Base-by-base conservation (phyloP, 2,797 vertebrate species). In the Hylomyscus alleni region DNA sequence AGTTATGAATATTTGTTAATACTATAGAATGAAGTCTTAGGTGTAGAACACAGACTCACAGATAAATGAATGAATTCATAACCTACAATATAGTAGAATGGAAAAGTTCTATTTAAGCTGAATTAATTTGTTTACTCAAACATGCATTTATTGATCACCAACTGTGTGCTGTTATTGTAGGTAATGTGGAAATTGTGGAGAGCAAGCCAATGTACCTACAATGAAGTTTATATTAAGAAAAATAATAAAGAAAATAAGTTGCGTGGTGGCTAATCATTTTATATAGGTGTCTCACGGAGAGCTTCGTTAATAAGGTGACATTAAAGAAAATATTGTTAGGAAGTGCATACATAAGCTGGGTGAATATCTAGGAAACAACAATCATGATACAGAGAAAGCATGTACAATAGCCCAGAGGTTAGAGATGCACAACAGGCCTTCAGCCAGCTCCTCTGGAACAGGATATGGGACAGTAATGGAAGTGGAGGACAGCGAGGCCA, bases 381-480 rank as follows among this genome's bases (percentile, higher is more conserved):
- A 14, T 88, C 2, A 6, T 40, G 34, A 37, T 60, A 26, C 47
- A 31, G 6, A 76, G 20, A 77, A 77, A 80, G 11, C 8, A 40
- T 10, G 12, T 24, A 2, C 3, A 37, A 44, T 83, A 20, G 6
- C 15, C 52, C 47, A 34, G 15, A 47, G 34, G 47, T 77, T 17
- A n/a, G 29, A 69, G 40, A 6, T 22, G 44, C 3, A 24, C 15
- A 15, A 44, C 1, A 72, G 40, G 4, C n/a, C 34, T 17, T 44
- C 31, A 22, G 26, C 5, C 22, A 34, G 19, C 14, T 77, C 37
- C 14, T 3, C 6, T 31, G 13, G 3, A 34, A 24, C 24, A 89
- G 11, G 0, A 37, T 40, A 7, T 2, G n/a, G 34, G 29, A 11
- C 1, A 19, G 0, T 22, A 20, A 1, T 10, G 4, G 29, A 1